phyloP scores from a whole-genome alignment of 2,888 invertebrate genomes.

The Philereme transversata region DNA sequence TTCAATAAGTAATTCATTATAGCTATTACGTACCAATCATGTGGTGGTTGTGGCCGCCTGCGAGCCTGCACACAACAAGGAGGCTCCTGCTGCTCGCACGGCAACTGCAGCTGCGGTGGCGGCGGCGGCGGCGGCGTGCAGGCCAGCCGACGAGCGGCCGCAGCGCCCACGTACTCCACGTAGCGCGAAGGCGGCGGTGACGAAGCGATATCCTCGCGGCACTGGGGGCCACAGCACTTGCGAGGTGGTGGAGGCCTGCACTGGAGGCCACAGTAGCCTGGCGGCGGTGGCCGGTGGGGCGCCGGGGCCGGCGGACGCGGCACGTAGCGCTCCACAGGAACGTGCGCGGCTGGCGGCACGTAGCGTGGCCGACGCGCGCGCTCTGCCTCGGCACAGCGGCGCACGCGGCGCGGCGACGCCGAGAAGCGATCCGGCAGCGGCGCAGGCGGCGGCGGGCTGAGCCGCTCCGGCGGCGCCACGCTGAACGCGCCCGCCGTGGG shows the following conservation, averaged over 20 bases:
- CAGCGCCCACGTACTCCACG: conserved; percentile 86
- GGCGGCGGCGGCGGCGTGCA: conserved; percentile 80
- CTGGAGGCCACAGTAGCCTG: conserved; percentile 82
- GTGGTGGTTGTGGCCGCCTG: conserved; percentile 83
- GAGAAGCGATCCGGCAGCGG: conserved; percentile 83
- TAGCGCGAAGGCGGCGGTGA: conserved; percentile 78
- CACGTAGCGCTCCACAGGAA: conserved; percentile 89
- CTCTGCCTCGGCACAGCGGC: conserved; percentile 87
- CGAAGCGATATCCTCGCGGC: conserved; percentile 73
- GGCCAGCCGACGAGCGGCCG: conserved; percentile 84
- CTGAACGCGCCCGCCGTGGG: conserved; percentile 83
- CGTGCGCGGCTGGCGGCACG: conserved; percentile 87
- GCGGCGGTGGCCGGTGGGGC: conserved; percentile 74
- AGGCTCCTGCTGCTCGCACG: conserved; percentile 77
- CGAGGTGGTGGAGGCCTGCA: conserved; percentile 73
- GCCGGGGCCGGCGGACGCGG: conserved; percentile 84
- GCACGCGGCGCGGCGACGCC: conserved; percentile 84
- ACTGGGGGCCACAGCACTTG: conserved; percentile 77
- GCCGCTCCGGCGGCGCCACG: conserved; percentile 86
- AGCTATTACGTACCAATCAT: conserved; percentile 81
- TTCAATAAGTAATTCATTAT: not conserved
- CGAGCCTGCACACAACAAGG: conserved; percentile 84
- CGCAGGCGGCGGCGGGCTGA: conserved; percentile 86
- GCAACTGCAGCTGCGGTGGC: conserved; percentile 76
- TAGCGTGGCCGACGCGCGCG: conserved; percentile 86